Conservation (phyloP, 2,113 vertebrate genomes). For the Petrocephalus microphthalmus region DNA sequence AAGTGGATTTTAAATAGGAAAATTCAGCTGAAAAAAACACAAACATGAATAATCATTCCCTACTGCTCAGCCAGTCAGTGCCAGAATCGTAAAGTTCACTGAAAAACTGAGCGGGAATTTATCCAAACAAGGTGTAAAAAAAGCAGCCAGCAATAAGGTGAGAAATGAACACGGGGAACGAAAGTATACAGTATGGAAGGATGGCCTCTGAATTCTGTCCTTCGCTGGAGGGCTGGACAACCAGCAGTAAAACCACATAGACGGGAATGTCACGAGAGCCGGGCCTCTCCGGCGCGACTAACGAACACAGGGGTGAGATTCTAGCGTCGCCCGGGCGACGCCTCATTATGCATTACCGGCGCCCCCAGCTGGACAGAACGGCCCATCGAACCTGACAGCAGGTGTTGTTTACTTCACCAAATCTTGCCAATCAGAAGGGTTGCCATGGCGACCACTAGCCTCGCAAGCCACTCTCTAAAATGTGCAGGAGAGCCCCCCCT, state of each 20-base stretch:
- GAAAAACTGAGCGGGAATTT: background rate
- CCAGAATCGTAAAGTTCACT: background rate
- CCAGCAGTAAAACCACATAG: background rate
- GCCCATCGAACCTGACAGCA: slow-evolving; percentile 1
- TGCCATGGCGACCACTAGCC: background rate
- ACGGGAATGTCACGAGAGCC: background rate
- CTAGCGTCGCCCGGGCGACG: background rate
- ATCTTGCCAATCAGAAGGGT: background rate
- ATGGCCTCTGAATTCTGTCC: background rate
- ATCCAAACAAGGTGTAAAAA: background rate
- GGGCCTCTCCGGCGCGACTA: background rate
- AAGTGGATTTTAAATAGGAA: background rate
- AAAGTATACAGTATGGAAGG: background rate
- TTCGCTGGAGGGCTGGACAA: background rate
- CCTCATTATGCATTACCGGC: background rate
- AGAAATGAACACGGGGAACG: background rate
- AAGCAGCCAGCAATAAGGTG: background rate
- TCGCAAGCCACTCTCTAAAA: background rate
- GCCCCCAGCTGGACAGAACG: background rate
- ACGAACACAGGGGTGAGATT: background rate
- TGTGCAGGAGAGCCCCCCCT: background rate
- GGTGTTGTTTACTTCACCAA: background rate
- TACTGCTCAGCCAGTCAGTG: background rate
- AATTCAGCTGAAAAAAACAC: background rate
- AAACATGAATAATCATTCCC: background rate